Conservation (phyloP, 2,888 invertebrate species). For the Catocala sponsa region DNA sequence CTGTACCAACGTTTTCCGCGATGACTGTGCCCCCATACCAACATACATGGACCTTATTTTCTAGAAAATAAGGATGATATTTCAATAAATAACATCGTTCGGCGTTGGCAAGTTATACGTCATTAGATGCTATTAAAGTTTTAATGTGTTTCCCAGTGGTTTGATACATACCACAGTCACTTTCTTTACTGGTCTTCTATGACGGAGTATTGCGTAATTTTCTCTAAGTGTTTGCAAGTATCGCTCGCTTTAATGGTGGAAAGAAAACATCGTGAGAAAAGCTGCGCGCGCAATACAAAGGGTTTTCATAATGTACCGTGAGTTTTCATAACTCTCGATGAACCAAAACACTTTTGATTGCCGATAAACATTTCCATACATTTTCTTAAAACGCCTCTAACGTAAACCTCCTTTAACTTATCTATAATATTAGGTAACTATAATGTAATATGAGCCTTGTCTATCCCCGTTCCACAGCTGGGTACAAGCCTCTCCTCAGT, state of each 20-base stretch:
- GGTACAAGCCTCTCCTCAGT: too few species aligned
- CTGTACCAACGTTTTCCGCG: slow-evolving; percentile 35
- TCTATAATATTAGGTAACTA: too few species aligned
- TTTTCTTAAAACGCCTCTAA: too few species aligned
- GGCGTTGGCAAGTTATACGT: slow-evolving; percentile 13
- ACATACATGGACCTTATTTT: slow-evolving; percentile 2
- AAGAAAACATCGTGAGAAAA: background rate
- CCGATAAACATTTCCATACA: too few species aligned
- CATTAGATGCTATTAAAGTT: slow-evolving; percentile 35
- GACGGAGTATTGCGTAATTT: slow-evolving; percentile 6
- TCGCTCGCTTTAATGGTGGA: background rate
- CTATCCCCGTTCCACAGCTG: too few species aligned
- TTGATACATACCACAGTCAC: slow-evolving; percentile 30
- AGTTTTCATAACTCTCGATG: too few species aligned
- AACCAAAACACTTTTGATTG: too few species aligned
- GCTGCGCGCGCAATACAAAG: too few species aligned
- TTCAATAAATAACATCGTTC: background rate
- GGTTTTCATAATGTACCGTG: too few species aligned
- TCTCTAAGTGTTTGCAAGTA: slow-evolving; percentile 1
- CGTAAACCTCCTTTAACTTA: too few species aligned
- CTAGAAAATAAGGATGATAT: background rate
- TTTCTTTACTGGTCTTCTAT: slow-evolving; percentile 26
- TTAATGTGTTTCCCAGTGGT: slow-evolving; percentile 29
- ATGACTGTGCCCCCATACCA: slow-evolving; percentile 6
- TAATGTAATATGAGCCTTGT: too few species aligned